These are phyloP conservation scores for Andrena haemorrhoa DNA, from an alignment of 2,888 invertebrate species.

Conservation along the genomic window DNA sequence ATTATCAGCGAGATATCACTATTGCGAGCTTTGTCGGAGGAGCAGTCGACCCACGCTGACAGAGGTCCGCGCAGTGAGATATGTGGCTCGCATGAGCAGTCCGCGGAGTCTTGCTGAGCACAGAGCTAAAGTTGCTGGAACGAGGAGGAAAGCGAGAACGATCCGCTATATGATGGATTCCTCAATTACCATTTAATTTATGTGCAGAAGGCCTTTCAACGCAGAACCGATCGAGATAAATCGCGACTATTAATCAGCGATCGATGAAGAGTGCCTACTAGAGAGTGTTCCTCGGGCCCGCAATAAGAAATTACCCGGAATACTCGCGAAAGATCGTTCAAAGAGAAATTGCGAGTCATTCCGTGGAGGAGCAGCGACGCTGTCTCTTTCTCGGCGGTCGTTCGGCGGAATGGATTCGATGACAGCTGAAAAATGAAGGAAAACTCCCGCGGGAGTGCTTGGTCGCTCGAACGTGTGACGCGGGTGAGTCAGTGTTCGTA, in stretches of 20 bases:
- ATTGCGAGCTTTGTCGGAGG: not conserved
- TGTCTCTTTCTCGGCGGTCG: not conserved
- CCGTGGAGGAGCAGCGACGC: not conserved
- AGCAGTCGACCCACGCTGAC: constrained; percentile 3
- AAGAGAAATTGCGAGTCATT: not conserved
- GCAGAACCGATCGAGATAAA: constrained; percentile 7
- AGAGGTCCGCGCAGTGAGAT: constrained; percentile 11
- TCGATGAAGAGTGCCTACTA: not conserved
- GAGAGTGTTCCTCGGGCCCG: not conserved
- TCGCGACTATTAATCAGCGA: constrained; percentile 11
- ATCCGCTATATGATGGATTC: constrained; percentile 21
- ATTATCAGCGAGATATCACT: constrained; percentile 15
- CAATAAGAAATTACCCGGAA: not conserved
- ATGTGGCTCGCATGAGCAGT: not conserved
- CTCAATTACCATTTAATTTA: constrained; percentile 15
- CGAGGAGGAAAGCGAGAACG: constrained; percentile 3
- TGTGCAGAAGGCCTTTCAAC: not conserved
- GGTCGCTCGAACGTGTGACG: constrained; percentile 28
- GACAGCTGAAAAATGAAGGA: constrained; percentile 55
- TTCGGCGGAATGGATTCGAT: constrained; percentile 23
- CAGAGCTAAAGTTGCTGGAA: not conserved
- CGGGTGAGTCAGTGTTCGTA: constrained; percentile 21
- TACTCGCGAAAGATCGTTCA: not conserved
- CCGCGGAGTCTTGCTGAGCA: not conserved
- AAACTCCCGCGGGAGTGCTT: constrained; percentile 50